Conservation (phyloP, 2,113 vertebrate genomes). For the Alligator mississippiensis region DNA sequence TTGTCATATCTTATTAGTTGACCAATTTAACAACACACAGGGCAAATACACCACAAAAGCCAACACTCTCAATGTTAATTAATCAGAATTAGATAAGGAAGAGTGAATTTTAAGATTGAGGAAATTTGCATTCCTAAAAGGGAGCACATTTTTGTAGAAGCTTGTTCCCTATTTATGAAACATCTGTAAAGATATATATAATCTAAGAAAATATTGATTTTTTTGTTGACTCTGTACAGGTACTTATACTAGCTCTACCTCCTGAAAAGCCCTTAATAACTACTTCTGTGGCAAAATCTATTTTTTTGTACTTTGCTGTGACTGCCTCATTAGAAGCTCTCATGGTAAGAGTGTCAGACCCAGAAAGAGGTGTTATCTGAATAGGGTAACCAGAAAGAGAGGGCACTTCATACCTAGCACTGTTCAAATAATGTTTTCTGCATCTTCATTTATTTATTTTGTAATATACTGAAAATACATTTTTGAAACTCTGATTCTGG, state of each 20-base stretch:
- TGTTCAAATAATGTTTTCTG: not conserved
- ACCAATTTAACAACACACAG: conserved; percentile 24
- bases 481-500: not conserved
- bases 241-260: not conserved
- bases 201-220: not conserved
- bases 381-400: not conserved
- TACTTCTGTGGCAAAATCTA: not conserved
- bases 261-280: conserved; percentile 16
- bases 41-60: conserved; percentile 35
- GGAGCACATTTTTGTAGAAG: not conserved
- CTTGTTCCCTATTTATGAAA: conserved; percentile 5
- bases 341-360: not conserved
- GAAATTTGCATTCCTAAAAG: conserved; percentile 5
- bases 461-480: not conserved
- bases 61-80: conserved; percentile 42
- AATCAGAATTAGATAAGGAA: conserved; percentile 26
- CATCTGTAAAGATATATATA: not conserved
- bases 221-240: conserved; percentile 1
- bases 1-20: conserved; percentile 48
- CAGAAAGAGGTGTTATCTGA: not conserved
- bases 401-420: not conserved
- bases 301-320: conserved; percentile 10
- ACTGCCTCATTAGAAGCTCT: not conserved
- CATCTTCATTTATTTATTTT: not conserved
- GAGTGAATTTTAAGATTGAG: conserved; percentile 4